Evolutionary conservation across 2,888 invertebrate genomes (phyloP), one percentile per base, ranked within the genome.

Genomic region (Phyllotreta striolata): DNA sequence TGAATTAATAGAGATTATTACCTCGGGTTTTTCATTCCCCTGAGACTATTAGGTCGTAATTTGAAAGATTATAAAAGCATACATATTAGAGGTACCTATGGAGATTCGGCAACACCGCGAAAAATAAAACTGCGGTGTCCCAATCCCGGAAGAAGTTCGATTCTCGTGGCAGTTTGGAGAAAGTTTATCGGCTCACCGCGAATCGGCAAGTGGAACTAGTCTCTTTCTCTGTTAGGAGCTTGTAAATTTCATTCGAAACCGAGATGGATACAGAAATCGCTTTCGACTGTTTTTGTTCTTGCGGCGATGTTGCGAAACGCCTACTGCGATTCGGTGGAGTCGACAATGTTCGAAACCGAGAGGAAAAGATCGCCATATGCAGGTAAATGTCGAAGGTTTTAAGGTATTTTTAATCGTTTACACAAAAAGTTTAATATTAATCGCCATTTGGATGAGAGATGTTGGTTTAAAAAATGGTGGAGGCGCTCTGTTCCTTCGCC

Each of bases 111-210:
- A 41, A 58, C 41, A 8, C 34, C 34, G 49, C 9, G 41, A 12
- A n/a, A 37, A 24, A 24, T 24, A 24, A 49, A 35, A 38, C 49
- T 39, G 56, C 56, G 37, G 72, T 77, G 76, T 77, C 76, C 73
- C 76, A 78, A 78, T 77, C 78, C 77, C 78, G 78, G 78, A 78
- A 78, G 77, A 77, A 74, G 70, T 72, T 24, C 62, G 12, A 41
- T 58, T 47, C 47, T 52, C 51, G 64, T 51, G 44, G 62, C 68
- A 72, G 70, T 73, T 68, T 69, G 74, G 77, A 78, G 78, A 78
- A 78, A 78, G 77, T 78, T 72, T 74, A 67, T 70, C 71, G 71
- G 58, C 51, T 24, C 24, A 24, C 10, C 39, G 24, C 68, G 59
- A 73, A 46, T 69, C 73, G 72, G 74, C 74, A 74, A 72, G 70